Base-by-base conservation (phyloP, 2,888 invertebrate genomes). In the Idaea straminata region DNA sequence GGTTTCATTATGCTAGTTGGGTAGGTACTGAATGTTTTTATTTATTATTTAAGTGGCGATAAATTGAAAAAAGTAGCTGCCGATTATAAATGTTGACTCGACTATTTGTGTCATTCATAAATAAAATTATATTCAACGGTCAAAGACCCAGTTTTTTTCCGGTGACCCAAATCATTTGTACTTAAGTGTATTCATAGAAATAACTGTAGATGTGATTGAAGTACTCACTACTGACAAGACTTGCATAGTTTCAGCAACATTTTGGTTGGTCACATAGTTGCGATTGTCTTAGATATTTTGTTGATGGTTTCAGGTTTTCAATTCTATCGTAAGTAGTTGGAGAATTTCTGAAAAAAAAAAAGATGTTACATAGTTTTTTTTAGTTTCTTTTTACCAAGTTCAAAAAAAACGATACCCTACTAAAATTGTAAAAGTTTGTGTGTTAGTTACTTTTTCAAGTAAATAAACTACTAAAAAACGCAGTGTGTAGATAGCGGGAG, bases 221-320 rank as follows among this genome's bases (percentile, higher is more conserved):
- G 16, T 83, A 93, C 94, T 93, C 76, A 94, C 94, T 92, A 91
- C 85, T 94, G 94, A 82, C 94, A 94, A 77, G 93, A 93, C 83
- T 93, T 94, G 88, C 94, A 94, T 75, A 94, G 84, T 59, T 80
- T 85, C 58, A 91, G 82, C 77, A 92, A 68, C 92, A 92, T 92
- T 69, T 76, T 89, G 77, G 64, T 35, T 15, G 66, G 64, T 84
- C 80, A 83, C 87, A 88, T 85, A 75, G 67, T 74, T 47, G 47
- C 47, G 13, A 7, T 47, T 47, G 13, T 47, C 10, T 4, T 47
- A 13, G 3, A 10, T 13, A 4, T 6, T 47, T 7, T 3, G 10
- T 47, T 47, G 6, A 47, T 10, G 5, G 5, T 47, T 47, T 47
- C 47, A 47, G 13, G 47, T 47, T 47, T 47, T 47, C 47, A 47